phyloP scores from a whole-genome alignment of 2,113 vertebrate species.

The Pipra filicauda region DNA sequence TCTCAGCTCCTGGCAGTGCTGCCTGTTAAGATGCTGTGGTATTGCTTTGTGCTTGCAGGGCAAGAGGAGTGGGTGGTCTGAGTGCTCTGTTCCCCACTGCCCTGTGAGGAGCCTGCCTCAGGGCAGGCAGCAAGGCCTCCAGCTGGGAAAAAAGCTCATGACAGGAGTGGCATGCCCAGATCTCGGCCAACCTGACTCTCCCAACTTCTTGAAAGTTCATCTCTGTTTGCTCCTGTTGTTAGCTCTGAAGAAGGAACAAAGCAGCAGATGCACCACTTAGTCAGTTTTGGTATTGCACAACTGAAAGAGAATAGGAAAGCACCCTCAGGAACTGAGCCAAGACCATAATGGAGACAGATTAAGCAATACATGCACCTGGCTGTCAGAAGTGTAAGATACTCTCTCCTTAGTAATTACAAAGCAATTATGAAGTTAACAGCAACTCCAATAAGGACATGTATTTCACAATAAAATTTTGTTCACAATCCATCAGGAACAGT shows the following conservation, averaged over 20 bases:
- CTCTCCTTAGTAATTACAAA: conserved; percentile 65
- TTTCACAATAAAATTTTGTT: conserved; percentile 58
- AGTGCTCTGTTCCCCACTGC: not conserved
- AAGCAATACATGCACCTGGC: conserved; percentile 69
- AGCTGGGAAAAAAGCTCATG: not conserved
- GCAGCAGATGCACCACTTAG: not conserved
- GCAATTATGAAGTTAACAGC: conserved; percentile 66
- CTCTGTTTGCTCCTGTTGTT: conserved; percentile 6
- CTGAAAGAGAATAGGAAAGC: conserved; percentile 48
- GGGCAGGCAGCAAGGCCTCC: not conserved
- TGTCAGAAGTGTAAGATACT: conserved; percentile 55
- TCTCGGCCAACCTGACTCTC: not conserved
- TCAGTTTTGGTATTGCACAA: conserved; percentile 66
- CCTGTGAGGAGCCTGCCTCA: rapidly evolving
- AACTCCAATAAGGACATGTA: conserved; percentile 41
- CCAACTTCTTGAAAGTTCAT: not conserved
- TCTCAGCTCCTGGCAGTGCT: not conserved
- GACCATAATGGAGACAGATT: conserved; percentile 61
- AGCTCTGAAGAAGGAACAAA: conserved; percentile 10
- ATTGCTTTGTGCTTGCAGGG: not conserved
- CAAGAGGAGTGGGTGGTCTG: not conserved
- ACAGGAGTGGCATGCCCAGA: not conserved
- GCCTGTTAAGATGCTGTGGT: not conserved
- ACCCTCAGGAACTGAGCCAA: conserved; percentile 48
- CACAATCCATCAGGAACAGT: conserved; percentile 26